Percentiles rank a stretch among this genome's conserved stretches.
phyloP scores from a whole-genome alignment of 1,140 invertebrate species.

The Leptopilina boulardi region DNA sequence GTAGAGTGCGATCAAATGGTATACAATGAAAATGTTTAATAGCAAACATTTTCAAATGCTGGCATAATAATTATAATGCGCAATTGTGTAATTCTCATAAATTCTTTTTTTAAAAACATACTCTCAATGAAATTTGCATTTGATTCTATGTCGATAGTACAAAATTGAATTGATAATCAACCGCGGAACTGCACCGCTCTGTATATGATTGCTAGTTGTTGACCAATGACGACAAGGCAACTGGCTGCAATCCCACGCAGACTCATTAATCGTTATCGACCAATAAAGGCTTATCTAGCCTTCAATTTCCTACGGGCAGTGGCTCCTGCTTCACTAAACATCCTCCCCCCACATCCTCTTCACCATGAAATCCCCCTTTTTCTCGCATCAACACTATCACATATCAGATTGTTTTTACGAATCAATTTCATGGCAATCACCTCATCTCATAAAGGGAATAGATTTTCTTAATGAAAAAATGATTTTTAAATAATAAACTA shows the following conservation, averaged over 20 bases:
- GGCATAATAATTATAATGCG: neutral
- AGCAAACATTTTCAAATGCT: neutral
- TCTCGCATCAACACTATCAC: neutral
- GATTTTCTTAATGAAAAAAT: no score
- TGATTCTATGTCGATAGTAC: neutral
- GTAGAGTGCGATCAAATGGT: no score
- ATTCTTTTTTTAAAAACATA: neutral
- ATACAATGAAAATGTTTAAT: no score
- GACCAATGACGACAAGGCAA: neutral
- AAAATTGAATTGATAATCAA: constrained; percentile 11
- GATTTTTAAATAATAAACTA: no score
- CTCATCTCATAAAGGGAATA: no score
- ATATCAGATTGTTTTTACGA: neutral
- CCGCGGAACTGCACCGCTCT: neutral
- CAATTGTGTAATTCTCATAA: neutral
- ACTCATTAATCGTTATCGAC: constrained; percentile 55
- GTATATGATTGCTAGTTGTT: constrained; percentile 35
- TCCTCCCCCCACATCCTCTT: neutral
- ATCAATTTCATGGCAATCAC: neutral
- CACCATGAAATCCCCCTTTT: neutral
- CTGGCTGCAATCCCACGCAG: constrained; percentile 35
- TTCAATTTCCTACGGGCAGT: constrained; percentile 38
- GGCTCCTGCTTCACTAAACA: constrained; percentile 38
- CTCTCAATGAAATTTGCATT: neutral
- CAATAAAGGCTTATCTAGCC: constrained; percentile 55